A percentile compares a stretch with the other conserved stretches of the same genome.
phyloP scores from a whole-genome alignment of 2,888 invertebrate species.

The Troides aeacus region DNA sequence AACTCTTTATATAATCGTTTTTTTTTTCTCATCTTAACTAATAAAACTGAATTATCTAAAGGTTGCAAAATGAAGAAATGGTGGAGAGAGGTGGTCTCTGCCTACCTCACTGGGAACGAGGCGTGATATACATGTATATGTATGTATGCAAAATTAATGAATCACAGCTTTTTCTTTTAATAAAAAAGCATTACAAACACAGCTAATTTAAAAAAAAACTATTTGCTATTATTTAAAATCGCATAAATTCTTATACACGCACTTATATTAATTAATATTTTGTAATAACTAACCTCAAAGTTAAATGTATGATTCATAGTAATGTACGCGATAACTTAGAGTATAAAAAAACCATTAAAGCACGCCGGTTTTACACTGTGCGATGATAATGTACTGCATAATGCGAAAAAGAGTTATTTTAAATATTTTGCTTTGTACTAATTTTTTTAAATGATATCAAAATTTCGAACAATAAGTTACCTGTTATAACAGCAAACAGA shows the following conservation, averaged over 20 bases:
- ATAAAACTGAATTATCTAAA: no score
- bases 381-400: background rate
- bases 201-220: no score
- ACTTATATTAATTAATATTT: background rate
- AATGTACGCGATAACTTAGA: background rate
- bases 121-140: no score
- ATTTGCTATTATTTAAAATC: background rate
- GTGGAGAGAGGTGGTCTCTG: no score
- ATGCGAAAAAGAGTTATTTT: background rate
- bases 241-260: background rate
- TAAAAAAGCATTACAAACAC: no score
- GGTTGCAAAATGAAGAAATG: background rate
- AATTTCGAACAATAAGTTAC: constrained; percentile 52
- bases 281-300: constrained; percentile 35
- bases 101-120: no score
- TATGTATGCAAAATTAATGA: background rate
- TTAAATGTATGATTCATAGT: constrained; percentile 44
- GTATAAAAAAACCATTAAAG: constrained; percentile 22
- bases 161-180: background rate
- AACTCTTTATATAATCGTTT: background rate
- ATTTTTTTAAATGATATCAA: constrained; percentile 21
- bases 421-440: background rate
- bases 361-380: no score
- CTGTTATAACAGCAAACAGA: constrained; percentile 71
- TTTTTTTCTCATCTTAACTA: no score